Conservation (phyloP, 92 coral and sea anemone species). For the Virgularia gustaviana region DNA sequence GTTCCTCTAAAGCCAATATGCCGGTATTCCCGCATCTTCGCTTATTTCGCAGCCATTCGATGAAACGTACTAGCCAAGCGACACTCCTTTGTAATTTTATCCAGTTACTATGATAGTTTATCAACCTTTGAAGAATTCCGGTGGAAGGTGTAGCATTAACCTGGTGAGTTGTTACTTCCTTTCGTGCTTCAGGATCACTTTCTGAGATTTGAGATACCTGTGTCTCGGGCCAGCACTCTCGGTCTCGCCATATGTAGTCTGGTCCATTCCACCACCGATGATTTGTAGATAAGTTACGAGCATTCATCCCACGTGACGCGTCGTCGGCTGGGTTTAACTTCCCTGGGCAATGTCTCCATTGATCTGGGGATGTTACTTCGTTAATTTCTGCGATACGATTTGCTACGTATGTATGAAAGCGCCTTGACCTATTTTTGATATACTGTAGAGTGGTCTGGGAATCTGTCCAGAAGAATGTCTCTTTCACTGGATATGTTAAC, state of each 20-base stretch:
- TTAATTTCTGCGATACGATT: background rate
- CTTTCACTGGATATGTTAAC: constrained; percentile 7
- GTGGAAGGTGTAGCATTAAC: background rate
- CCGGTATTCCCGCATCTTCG: constrained; percentile 13
- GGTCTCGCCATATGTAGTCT: constrained; percentile 9
- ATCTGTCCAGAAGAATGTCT: constrained; percentile 35
- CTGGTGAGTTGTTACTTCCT: constrained; percentile 4
- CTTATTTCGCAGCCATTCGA: constrained; percentile 47
- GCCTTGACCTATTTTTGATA: constrained; percentile 31
- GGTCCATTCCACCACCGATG: constrained; percentile 35
- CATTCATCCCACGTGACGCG: constrained; percentile 7
- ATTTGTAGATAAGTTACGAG: background rate
- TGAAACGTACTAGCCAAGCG: constrained; percentile 59
- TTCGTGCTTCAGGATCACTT: constrained; percentile 20
- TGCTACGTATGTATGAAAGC: background rate
- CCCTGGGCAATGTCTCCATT: constrained; percentile 17
- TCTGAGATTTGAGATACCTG: constrained; percentile 5
- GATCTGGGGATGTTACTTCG: background rate
- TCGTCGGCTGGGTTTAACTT: constrained; percentile 21
- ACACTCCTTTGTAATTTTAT: constrained; percentile 42
- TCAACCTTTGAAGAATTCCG: constrained; percentile 3
- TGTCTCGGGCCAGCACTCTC: constrained; percentile 18
- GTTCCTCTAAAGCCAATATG: constrained; percentile 12
- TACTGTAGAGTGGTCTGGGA: constrained; percentile 40
- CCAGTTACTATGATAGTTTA: constrained; percentile 46